phyloP scores from a whole-genome alignment of 2,797 vertebrate species.

The Esox lucius region DNA sequence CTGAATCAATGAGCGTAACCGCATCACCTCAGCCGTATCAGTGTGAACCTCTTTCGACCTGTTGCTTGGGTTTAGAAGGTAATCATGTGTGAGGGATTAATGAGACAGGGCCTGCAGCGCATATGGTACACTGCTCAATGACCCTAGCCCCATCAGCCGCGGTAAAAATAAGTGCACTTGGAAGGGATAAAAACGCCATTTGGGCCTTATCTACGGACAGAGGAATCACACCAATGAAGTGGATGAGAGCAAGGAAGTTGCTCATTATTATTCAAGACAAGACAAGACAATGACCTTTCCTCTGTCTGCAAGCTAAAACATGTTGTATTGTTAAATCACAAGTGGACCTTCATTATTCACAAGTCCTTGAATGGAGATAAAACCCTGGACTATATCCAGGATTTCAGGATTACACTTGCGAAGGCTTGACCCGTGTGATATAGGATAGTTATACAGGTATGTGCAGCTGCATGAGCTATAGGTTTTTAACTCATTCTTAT shows the following conservation, averaged over 20 bases:
- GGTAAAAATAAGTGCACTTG: neutral
- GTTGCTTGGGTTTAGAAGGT: neutral
- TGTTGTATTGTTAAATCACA: slow-evolving; percentile 44
- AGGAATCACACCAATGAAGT: slow-evolving; percentile 8
- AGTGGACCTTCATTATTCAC: slow-evolving; percentile 44
- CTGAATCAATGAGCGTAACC: neutral
- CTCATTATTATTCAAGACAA: slow-evolving; percentile 48
- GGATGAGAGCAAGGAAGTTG: slow-evolving; percentile 12
- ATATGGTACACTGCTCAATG: neutral
- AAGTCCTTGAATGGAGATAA: slow-evolving; percentile 22
- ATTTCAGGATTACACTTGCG: neutral
- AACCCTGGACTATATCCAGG: slow-evolving; percentile 3
- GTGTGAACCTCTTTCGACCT: neutral
- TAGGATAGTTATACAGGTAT: neutral
- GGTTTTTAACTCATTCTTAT: neutral
- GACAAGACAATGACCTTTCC: slow-evolving; percentile 44
- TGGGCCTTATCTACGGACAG: slow-evolving; percentile 12
- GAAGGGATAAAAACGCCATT: slow-evolving; percentile 28
- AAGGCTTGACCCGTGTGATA: neutral
- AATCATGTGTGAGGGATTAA: neutral
- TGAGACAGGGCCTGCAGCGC: neutral
- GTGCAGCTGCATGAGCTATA: neutral
- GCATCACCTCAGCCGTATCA: too few relatives aligned
- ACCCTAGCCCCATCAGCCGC: neutral
- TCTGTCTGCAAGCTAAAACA: slow-evolving; percentile 33